phyloP scores from a whole-genome alignment of 2,797 vertebrate species.

The Caiman crocodilus region DNA sequence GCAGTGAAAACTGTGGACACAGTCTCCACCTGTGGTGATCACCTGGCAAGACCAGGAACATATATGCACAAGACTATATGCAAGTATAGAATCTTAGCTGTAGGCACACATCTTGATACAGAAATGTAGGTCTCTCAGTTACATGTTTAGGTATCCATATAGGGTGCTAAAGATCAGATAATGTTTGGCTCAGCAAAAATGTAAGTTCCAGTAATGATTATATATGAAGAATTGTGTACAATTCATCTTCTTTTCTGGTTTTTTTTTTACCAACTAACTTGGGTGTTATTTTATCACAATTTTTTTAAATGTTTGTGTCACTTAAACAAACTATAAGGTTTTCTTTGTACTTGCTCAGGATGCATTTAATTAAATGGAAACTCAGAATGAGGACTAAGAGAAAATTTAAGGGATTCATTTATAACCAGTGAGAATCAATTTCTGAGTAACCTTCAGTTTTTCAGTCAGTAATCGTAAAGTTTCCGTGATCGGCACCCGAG shows the following conservation, averaged over 20 bases:
- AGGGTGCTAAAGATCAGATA: background rate
- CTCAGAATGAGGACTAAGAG: background rate
- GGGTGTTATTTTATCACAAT: no score
- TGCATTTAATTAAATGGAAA: background rate
- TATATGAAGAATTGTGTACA: background rate
- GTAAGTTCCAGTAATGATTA: background rate
- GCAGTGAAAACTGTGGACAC: background rate
- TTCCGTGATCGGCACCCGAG: background rate
- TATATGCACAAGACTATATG: background rate
- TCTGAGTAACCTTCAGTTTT: background rate
- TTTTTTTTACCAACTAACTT: background rate
- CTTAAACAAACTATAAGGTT: background rate
- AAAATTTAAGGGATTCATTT: background rate
- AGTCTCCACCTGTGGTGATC: background rate
- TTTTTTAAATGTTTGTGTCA: background rate
- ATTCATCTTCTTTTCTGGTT: no score
- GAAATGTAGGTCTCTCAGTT: background rate
- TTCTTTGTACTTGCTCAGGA: background rate
- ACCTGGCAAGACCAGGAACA: background rate
- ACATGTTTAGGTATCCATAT: constrained; percentile 9
- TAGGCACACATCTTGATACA: constrained; percentile 7
- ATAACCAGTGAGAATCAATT: background rate
- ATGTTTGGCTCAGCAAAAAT: background rate
- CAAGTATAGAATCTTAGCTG: background rate
- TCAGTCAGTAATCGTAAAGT: background rate